Conservation (phyloP, 2,888 invertebrate species). For the Xestia rhomboidea region DNA sequence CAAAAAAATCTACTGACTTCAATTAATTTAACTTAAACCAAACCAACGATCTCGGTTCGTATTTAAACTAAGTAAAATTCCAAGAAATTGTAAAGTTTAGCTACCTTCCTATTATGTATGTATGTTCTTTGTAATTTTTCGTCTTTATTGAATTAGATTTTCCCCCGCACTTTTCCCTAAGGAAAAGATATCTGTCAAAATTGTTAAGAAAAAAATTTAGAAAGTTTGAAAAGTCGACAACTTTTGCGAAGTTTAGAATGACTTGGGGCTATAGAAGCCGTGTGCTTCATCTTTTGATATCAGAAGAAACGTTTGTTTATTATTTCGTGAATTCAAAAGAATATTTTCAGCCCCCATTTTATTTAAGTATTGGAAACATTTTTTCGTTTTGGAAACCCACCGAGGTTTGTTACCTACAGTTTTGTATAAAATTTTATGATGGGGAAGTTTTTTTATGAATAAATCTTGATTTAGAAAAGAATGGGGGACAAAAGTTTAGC, state of each 20-base stretch:
- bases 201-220: conserved; percentile 66
- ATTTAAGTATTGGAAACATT: conserved; percentile 55
- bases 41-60: background rate
- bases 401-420: conserved; percentile 27
- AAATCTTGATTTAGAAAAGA: background rate
- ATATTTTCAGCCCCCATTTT: conserved; percentile 46
- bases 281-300: conserved; percentile 54
- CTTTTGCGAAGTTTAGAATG: conserved; percentile 64
- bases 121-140: conserved; percentile 53
- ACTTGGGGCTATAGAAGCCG: conserved; percentile 53
- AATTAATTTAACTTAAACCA: background rate
- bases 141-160: conserved; percentile 72
- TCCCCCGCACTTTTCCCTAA: conserved; percentile 67
- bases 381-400: conserved; percentile 38
- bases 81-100: conserved; percentile 42
- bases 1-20: background rate
- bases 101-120: conserved; percentile 42
- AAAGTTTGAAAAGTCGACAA: conserved; percentile 70
- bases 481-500: background rate
- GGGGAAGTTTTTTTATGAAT: too few species aligned
- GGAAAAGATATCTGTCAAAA: conserved; percentile 74
- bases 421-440: conserved; percentile 14
- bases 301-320: conserved; percentile 60
- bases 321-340: conserved; percentile 58
- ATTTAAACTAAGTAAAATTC: background rate